These are phyloP conservation scores for Thalassaphorura encarpata DNA, from an alignment of 1,140 invertebrate genomes.

Conservation along the genomic window DNA sequence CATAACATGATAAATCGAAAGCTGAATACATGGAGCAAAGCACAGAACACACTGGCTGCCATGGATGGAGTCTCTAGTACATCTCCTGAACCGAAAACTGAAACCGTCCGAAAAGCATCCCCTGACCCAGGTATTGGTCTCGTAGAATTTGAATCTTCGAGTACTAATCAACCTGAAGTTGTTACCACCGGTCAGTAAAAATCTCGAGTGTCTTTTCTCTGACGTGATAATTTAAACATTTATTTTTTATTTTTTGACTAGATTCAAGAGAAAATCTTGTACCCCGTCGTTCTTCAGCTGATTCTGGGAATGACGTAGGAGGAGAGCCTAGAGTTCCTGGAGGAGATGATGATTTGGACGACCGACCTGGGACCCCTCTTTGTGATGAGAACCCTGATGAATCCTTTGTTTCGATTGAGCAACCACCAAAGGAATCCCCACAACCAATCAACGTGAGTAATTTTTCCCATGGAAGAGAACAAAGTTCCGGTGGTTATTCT, in stretches of 20 bases:
- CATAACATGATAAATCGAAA: constrained; percentile 11
- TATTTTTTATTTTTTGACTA: constrained; percentile 10
- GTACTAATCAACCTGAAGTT: too few relatives aligned
- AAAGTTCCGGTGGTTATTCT: too few relatives aligned
- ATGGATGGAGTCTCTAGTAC: constrained; percentile 31
- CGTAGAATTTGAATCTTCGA: not conserved
- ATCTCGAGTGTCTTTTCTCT: too few relatives aligned
- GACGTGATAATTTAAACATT: too few relatives aligned
- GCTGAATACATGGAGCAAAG: constrained; percentile 18
- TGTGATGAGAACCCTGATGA: constrained; percentile 74
- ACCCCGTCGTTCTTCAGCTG: constrained; percentile 27
- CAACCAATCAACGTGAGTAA: too few relatives aligned
- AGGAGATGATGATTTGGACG: constrained; percentile 38
- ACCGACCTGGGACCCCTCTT: constrained; percentile 64
- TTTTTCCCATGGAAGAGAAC: too few relatives aligned
- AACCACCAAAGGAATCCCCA: too few relatives aligned
- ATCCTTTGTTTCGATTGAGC: constrained; percentile 37
- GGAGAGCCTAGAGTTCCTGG: too few relatives aligned
- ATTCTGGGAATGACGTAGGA: constrained; percentile 31
- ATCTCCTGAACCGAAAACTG: constrained; percentile 32
- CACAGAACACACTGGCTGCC: constrained; percentile 13
- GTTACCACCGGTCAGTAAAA: too few relatives aligned
- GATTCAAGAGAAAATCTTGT: constrained; percentile 24
- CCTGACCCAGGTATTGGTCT: constrained; percentile 29
- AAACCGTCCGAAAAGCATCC: constrained; percentile 30